Evolutionary conservation across 37 sponge, comb jelly and placozoan species (phyloP), one percentile per base, ranked within the genome.

Genomic region (Lycopodina hypogea): DNA sequence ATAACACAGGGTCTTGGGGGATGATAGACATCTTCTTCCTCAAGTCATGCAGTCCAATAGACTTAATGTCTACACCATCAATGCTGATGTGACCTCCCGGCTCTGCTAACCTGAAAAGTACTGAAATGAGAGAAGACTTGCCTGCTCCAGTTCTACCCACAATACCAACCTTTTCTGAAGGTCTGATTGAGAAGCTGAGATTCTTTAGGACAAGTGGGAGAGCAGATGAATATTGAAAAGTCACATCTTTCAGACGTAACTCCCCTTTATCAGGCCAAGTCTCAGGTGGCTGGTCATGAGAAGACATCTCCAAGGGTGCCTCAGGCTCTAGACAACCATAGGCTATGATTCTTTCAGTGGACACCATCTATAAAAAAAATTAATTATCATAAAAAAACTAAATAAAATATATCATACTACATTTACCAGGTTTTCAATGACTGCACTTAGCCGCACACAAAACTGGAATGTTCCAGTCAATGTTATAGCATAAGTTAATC

Each of bases 141-240:
- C 97, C 97, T 71, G 97, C 97, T 39, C 97, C 97, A 63, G 97
- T 96, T 0, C 97, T 75, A 35, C 97, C 97, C 1, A 96, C 91
- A 72, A 96, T 90, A 28, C 96, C 96, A 71, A 96, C 84, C 80
- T 93, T 93, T 69, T 93, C 93, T 45, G 82, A 51, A 7, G 86
- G 71, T 69, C 78, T 68, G 42, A 93, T 81, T 24, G 68, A n/a
- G 67, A 76, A 82, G 50, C 80, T 51, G 3, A 93, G 53, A 19
- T 66, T 50, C 76, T 92, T 88, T 30, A 93, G 79, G 7, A 89
- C 89, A 4, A 82, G 64, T 17, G 93, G 93, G 8, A 50, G 61
- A 42, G 68, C 70, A 28, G 55, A 23, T 0, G 81, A 79, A 69
- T 93, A 83, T 3, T 72, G 73, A 72, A 88, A 88, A 0, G 81